phyloP scores from a whole-genome alignment of 2,797 vertebrate species.

The Neosilurus mollespiculum region DNA sequence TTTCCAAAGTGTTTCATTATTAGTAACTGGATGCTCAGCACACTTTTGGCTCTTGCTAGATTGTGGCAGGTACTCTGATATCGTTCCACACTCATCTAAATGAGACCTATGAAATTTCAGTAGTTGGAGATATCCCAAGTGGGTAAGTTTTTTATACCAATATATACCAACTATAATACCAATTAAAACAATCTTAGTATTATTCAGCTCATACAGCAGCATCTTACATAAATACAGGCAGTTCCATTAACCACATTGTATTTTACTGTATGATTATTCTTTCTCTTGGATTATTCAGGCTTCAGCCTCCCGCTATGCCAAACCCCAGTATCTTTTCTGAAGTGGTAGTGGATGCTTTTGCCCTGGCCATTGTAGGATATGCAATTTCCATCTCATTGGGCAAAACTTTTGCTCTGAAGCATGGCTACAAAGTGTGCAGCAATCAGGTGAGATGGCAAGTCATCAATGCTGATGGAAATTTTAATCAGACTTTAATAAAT shows the following conservation, averaged over 20 bases:
- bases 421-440: slow-evolving; percentile 95
- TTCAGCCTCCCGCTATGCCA: slow-evolving; percentile 79
- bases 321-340: slow-evolving; percentile 71
- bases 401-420: slow-evolving; percentile 94
- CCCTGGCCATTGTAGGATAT: slow-evolving; percentile 91
- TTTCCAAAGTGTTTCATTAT: too few species aligned
- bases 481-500: background rate
- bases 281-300: slow-evolving; percentile 65
- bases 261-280: background rate
- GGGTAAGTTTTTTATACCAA: slow-evolving; percentile 76
- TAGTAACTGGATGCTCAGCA: slow-evolving; percentile 1
- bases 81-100: slow-evolving; percentile 77
- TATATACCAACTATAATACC: background rate
- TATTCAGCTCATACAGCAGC: background rate
- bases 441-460: slow-evolving; percentile 80
- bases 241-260: background rate
- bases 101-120: slow-evolving; percentile 74
- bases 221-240: background rate
- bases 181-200: background rate
- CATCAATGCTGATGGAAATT: background rate
- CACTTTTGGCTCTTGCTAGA: slow-evolving; percentile 66
- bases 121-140: slow-evolving; percentile 88
- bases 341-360: slow-evolving; percentile 87
- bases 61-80: slow-evolving; percentile 84
- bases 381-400: slow-evolving; percentile 93